Percentiles rank a stretch among this genome's conserved stretches.
These are phyloP conservation scores for Rhabdomys dilectus DNA, from an alignment of 2,113 vertebrate genomes.

Conservation along the genomic window DNA sequence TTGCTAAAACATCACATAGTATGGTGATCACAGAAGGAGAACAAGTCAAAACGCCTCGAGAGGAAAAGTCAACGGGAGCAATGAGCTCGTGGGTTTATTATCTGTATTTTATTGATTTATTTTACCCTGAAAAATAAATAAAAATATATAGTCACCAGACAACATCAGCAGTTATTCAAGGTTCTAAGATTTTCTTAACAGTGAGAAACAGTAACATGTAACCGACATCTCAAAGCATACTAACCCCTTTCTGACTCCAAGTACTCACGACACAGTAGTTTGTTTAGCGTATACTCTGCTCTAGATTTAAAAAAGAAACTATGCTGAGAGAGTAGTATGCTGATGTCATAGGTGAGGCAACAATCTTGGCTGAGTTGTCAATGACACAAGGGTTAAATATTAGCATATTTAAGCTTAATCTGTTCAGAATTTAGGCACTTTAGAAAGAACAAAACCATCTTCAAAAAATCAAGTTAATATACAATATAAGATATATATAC, in stretches of 20 bases:
- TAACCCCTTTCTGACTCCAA: neutral
- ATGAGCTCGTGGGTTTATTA: neutral
- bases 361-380: neutral
- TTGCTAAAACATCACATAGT: slow-evolving; percentile 76
- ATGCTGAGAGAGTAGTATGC: neutral
- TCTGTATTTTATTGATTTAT: neutral
- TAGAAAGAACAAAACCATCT: neutral
- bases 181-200: neutral
- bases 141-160: neutral
- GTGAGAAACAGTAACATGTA: neutral
- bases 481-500: neutral
- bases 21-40: slow-evolving; percentile 35
- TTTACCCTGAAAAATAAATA: neutral
- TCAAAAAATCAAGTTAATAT: neutral
- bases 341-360: neutral
- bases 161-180: neutral
- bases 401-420: neutral
- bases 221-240: neutral
- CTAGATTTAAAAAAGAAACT: neutral
- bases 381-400: neutral
- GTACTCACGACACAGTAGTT: neutral
- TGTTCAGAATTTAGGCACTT: neutral
- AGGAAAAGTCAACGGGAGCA: neutral
- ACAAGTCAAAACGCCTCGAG: slow-evolving; percentile 22
- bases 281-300: neutral